Base-by-base conservation (phyloP, 2,797 vertebrate species). In the Antennarius maculatus region DNA sequence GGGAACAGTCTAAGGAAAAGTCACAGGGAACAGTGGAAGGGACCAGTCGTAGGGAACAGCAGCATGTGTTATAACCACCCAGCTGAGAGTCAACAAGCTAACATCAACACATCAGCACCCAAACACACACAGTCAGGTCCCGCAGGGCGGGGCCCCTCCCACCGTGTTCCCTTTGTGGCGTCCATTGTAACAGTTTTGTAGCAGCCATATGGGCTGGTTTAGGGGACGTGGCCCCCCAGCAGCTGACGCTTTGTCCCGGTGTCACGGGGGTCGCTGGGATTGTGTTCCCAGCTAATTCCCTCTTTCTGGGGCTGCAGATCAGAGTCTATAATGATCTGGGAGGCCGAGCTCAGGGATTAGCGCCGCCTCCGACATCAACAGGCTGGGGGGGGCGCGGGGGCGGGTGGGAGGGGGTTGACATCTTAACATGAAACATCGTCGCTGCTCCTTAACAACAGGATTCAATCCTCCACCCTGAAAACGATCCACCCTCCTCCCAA, bases 231-330 rank as follows among this genome's bases (percentile, higher is more conserved):
- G 92, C 91, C 89, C 91, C 86, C 90, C 87, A 74, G 86, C 93
- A 94, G 93, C 93, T 95, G 91, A 94, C 88, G 86, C 94, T 93
- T 96, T 95, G 91, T 93, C 77, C 71, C 73, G 39, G 74, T 91
- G 92, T 94, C 94, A 92, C 93, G 92, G 86, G 94, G 94, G 94
- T 95, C 90, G 79, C 86, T 71, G 2, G 76, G 94, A 95, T 95
- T 95, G 94, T 95, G 89, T 92, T 93, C 93, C 87, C 92, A 86
- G 86, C 94, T 96, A 96, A 96, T 96, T 96, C 95, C 92, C 88
- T 89, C 84, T 94, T 95, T 94, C 93, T 95, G 88, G 84, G 89
- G 90, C 88, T 93, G 68, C 91, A 92, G 93, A 93, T 84, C 92
- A 94, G 89, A 96, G 93, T 91, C 94, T 94, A 80, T 93, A 95